Evolutionary conservation across 2,888 invertebrate genomes (phyloP).

Genomic region (Pegoplata infirma): DNA sequence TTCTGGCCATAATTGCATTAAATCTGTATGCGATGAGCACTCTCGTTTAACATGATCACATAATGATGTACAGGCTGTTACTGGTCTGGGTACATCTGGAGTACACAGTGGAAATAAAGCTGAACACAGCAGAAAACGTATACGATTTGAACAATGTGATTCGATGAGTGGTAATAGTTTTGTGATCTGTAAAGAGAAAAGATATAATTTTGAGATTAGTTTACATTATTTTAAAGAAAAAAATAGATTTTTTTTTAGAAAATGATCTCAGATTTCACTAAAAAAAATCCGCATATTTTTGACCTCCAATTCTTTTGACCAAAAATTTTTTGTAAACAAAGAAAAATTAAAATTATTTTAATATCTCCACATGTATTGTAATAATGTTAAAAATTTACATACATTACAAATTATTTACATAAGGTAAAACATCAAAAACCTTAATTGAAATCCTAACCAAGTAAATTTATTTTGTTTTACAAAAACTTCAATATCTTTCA

Average conservation of each 20-base stretch:
- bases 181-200: slow-evolving; percentile 82
- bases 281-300: too few species aligned
- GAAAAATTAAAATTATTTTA: too few species aligned
- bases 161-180: slow-evolving; percentile 86
- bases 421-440: too few species aligned
- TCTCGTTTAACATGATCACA: slow-evolving; percentile 88
- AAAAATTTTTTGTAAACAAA: too few species aligned
- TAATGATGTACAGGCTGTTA: slow-evolving; percentile 91
- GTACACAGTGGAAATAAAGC: slow-evolving; percentile 95
- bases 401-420: too few species aligned
- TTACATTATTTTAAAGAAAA: neutral
- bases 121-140: slow-evolving; percentile 92
- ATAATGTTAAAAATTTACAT: too few species aligned
- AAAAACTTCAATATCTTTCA: too few species aligned
- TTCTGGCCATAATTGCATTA: slow-evolving; percentile 85
- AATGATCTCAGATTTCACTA: too few species aligned
- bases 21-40: slow-evolving; percentile 82
- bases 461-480: too few species aligned
- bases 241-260: neutral
- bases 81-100: slow-evolving; percentile 89
- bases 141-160: slow-evolving; percentile 88
- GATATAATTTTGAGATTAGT: slow-evolving; percentile 8
- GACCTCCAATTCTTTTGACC: too few species aligned
- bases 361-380: too few species aligned
- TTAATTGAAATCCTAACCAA: too few species aligned